Evolutionary conservation across 2,113 vertebrate genomes (phyloP), one percentile per base, ranked within the genome.

Genomic region (Dicaeum eximium): DNA sequence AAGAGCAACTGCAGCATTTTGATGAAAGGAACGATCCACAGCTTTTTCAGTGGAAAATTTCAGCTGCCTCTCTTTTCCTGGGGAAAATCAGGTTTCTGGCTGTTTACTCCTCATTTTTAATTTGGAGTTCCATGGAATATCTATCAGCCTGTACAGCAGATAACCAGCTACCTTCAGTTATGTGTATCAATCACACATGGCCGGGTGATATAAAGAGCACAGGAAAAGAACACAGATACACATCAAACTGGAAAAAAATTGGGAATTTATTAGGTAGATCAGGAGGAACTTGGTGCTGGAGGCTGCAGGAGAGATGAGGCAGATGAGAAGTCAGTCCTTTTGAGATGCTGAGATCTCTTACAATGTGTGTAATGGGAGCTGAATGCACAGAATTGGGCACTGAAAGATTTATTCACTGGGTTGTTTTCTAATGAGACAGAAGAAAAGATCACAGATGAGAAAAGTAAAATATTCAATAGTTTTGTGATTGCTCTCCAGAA

Each of bases 401-500:
- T 8, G 86, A 83, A 80, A 96, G 92, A 95, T 94, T 97, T 92
- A 96, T 95, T 96, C 95, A 93, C 64, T 74, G 58, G 21, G 51
- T 94, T 96, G 88, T 95, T 95, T 86, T 94, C 91, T 86, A 96
- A 92, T 94, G 92, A 96, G 94, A 88, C 8, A 74, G 91, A 94
- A 96, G 88, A 96, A 97, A 96, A 94, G 91, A 94, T 96, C 94
- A 67, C 69, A 93, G 83, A 96, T 95, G 88, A 95, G 80, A 88
- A 88, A 94, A 97, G 86, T 93, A 94, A 97, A 95, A 94, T 95
- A 95, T 94, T 96, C 95, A 96, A n/a, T 96, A 94, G 92, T 93
- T 94, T 94, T 84, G 67, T 93, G 94, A 95, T 96, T 97, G 83
- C 94, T 93, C 72, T 96, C 86, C n/a, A 71, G 72, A 93, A 95